Percentiles rank a stretch among this genome's conserved stretches.
Evolutionary conservation across 2,113 vertebrate genomes (phyloP).

Genomic region (Crotalus helleri): DNA sequence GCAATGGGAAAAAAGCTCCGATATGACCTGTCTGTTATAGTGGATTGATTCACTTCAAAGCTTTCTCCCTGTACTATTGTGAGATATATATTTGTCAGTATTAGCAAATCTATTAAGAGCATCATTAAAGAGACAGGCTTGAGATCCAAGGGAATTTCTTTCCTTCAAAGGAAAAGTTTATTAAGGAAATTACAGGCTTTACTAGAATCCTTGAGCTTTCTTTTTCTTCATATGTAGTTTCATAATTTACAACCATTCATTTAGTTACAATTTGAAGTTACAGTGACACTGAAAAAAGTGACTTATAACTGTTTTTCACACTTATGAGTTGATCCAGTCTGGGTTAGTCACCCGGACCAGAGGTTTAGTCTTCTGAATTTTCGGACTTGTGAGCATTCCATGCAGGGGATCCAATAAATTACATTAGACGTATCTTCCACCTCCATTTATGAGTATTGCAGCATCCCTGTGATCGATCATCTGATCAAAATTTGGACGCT

Average conservation of each 20-base stretch:
- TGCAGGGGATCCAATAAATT: background rate
- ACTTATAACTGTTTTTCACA: background rate
- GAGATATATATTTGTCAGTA: background rate
- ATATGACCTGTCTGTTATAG: background rate
- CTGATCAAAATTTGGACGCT: background rate
- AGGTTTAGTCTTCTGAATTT: background rate
- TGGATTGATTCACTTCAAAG: conserved; percentile 29
- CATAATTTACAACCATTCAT: background rate
- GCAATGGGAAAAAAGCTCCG: too few species aligned
- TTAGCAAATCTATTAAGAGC: background rate
- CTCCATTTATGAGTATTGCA: background rate
- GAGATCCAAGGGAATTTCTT: background rate
- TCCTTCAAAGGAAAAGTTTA: background rate
- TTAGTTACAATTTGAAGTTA: background rate
- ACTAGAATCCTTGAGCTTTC: background rate
- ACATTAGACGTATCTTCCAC: background rate
- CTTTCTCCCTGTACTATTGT: conserved; percentile 28
- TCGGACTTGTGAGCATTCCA: background rate
- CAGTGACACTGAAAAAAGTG: background rate
- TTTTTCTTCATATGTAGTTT: background rate
- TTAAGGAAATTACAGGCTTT: background rate
- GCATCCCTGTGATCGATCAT: background rate
- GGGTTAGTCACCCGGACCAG: background rate
- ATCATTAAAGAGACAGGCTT: background rate
- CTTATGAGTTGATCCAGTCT: background rate